A percentile compares a stretch with the other conserved stretches of the same genome.
Evolutionary conservation across 2,113 vertebrate genomes (phyloP).

Genomic region (Odocoileus virginianus): DNA sequence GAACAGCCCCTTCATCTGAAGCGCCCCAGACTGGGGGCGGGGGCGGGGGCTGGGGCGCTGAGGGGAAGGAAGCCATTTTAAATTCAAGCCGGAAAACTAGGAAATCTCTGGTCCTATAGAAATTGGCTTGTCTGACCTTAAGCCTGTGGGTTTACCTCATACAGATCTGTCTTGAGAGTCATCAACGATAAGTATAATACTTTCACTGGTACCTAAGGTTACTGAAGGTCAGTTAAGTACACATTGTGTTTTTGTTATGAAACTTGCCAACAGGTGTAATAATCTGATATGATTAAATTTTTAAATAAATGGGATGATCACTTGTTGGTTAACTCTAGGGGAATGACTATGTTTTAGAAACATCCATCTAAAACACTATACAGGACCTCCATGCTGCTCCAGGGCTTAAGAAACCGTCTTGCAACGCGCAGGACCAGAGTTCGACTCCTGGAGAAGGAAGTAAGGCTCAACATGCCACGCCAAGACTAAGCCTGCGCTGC

Average conservation of each 20-base stretch:
- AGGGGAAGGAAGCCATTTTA: background rate
- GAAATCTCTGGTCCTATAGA: background rate
- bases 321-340: background rate
- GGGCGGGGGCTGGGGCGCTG: background rate
- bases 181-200: background rate
- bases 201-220: background rate
- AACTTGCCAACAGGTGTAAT: background rate
- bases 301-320: background rate
- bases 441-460: background rate
- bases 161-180: background rate
- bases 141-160: background rate
- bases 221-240: background rate
- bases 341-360: background rate
- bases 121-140: background rate
- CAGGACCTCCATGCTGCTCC: background rate
- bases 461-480: background rate
- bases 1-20: background rate
- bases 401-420: background rate
- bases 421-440: background rate
- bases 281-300: background rate
- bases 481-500: background rate
- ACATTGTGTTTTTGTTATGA: background rate
- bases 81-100: background rate
- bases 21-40: background rate
- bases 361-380: background rate